phyloP scores from a whole-genome alignment of 2,888 invertebrate genomes.

The Leistus spinibarbis region DNA sequence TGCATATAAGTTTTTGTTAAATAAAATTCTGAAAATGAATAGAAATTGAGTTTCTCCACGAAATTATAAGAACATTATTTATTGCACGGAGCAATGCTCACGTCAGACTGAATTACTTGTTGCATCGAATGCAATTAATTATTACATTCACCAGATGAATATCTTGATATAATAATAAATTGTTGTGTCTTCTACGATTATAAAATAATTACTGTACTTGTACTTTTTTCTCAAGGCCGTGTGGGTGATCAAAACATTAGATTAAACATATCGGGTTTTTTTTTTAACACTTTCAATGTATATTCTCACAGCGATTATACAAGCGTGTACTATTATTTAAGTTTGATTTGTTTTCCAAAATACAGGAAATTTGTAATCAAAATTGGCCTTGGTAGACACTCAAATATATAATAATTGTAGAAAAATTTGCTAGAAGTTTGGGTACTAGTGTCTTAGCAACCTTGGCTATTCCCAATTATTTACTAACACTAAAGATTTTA shows the following conservation, averaged over 20 bases:
- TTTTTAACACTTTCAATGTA: background rate
- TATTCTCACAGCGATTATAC: background rate
- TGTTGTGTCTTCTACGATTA: background rate
- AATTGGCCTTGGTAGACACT: background rate
- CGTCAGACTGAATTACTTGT: background rate
- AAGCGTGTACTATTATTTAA: background rate
- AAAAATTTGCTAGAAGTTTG: too few relatives aligned
- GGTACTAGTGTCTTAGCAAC: too few relatives aligned
- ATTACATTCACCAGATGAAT: background rate
- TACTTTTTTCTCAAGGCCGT: background rate
- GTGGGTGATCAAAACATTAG: background rate
- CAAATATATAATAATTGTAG: too few relatives aligned
- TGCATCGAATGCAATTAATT: background rate
- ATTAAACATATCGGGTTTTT: background rate
- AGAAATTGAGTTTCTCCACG: too few relatives aligned
- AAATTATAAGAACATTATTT: constrained; percentile 2
- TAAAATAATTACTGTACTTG: background rate
- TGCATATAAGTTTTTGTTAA: too few relatives aligned
- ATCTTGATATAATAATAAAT: background rate
- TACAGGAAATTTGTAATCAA: background rate
- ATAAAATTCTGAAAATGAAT: too few relatives aligned
- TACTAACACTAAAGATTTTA: too few relatives aligned
- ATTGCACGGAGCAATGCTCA: background rate
- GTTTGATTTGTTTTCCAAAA: background rate
- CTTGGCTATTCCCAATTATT: too few relatives aligned